Conservation (phyloP, 2,797 vertebrate species). For the Myiothlypis chrysogaster region DNA sequence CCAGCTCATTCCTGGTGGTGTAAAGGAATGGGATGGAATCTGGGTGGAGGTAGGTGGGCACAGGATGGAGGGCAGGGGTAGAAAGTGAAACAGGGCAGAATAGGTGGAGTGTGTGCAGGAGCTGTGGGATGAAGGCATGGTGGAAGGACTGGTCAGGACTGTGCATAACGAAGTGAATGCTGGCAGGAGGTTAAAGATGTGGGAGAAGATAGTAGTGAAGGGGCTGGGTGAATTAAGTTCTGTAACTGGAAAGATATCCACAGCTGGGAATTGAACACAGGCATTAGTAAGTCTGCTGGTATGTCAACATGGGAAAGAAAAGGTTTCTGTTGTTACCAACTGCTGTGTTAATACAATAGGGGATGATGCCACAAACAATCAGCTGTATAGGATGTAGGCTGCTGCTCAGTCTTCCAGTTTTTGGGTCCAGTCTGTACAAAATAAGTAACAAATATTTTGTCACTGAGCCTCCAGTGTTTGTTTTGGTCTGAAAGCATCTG, state of each 20-base stretch:
- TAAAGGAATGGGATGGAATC: background rate
- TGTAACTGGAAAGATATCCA: background rate
- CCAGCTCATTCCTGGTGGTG: background rate
- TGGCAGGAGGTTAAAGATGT: background rate
- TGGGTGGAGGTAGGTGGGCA: accelerated
- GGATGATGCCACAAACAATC: background rate
- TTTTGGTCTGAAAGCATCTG: background rate
- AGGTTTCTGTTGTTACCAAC: background rate
- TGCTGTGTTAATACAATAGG: background rate
- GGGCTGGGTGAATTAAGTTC: background rate
- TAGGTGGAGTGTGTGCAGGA: background rate
- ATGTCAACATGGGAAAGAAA: background rate
- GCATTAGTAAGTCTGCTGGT: background rate
- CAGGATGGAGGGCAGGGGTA: background rate
- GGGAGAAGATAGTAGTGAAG: background rate
- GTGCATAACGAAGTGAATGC: background rate
- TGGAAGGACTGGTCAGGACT: background rate
- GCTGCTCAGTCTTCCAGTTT: background rate
- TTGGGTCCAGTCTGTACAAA: background rate
- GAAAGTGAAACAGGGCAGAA: background rate
- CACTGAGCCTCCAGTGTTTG: background rate
- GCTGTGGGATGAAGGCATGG: background rate
- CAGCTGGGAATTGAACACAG: background rate
- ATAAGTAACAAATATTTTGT: background rate
- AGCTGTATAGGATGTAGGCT: background rate